Evolutionary conservation across 1,140 invertebrate species (phyloP).

Genomic region (Lepidotrigona ventralis): DNA sequence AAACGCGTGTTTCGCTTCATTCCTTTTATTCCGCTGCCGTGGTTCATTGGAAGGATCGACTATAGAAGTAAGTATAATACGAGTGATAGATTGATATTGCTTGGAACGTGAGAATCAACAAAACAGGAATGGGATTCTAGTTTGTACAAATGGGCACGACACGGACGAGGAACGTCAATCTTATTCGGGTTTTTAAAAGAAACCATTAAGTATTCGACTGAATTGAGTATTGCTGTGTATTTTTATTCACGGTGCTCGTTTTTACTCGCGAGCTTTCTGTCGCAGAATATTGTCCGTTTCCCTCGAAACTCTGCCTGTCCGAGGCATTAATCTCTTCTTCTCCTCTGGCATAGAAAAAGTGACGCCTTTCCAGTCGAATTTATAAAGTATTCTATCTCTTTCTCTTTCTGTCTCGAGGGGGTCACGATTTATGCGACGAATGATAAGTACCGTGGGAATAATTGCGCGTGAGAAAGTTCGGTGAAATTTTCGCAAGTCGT

Average conservation of each 20-base stretch:
- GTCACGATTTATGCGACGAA: conserved; percentile 35
- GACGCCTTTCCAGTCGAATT: conserved; percentile 18
- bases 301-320: neutral
- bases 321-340: neutral
- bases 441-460: conserved; percentile 50
- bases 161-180: neutral
- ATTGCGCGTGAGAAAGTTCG: conserved; percentile 59
- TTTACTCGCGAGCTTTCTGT: neutral
- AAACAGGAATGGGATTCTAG: neutral
- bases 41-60: neutral
- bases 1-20: neutral
- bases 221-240: neutral
- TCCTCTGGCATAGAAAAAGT: neutral
- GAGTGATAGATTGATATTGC: neutral
- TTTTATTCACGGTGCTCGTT: conserved; percentile 4
- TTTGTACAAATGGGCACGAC: neutral
- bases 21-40: neutral
- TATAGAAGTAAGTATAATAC: neutral
- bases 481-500: conserved; percentile 57
- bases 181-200: neutral
- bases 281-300: neutral
- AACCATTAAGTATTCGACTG: no score
- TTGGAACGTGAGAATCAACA: neutral
- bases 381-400: conserved; percentile 5
- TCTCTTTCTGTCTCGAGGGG: neutral